Conservation (phyloP, 2,113 vertebrate genomes). For the Myocastor coypus region DNA sequence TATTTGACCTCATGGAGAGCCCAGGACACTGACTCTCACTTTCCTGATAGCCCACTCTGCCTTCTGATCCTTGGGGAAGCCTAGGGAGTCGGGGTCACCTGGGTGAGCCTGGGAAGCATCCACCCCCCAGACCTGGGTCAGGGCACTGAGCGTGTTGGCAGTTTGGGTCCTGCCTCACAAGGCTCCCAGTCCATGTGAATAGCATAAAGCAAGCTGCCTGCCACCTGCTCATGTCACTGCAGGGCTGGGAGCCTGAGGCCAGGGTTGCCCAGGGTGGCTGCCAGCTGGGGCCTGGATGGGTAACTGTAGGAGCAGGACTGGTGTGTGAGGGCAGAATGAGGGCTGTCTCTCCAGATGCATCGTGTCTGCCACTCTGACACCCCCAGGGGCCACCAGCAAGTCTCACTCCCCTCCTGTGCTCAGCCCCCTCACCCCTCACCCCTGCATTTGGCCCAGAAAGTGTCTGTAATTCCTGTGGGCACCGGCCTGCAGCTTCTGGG, state of each 20-base stretch:
- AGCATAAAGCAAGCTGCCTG: background rate
- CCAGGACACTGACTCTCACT: too few relatives aligned
- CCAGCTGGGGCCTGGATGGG: background rate
- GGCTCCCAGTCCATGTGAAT: background rate
- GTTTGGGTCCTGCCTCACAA: background rate
- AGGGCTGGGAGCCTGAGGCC: background rate
- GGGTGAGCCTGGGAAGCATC: background rate
- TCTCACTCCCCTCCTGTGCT: too few relatives aligned
- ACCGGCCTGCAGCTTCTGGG: background rate
- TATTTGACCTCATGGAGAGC: background rate
- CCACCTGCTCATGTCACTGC: background rate
- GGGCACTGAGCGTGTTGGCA: background rate
- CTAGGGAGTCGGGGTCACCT: background rate
- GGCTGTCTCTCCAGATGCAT: background rate
- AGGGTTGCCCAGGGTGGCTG: background rate
- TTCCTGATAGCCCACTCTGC: too few relatives aligned
- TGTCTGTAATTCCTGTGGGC: background rate
- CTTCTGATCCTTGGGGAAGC: background rate
- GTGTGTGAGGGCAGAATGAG: rapidly evolving
- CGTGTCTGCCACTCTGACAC: background rate
- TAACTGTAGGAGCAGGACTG: background rate
- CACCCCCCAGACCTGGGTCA: background rate
- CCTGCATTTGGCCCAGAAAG: background rate
- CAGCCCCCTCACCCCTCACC: background rate
- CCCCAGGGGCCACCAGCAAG: background rate